These are phyloP conservation scores for Prionailurus viverrinus DNA, from an alignment of 2,113 vertebrate species.

Conservation along the genomic window DNA sequence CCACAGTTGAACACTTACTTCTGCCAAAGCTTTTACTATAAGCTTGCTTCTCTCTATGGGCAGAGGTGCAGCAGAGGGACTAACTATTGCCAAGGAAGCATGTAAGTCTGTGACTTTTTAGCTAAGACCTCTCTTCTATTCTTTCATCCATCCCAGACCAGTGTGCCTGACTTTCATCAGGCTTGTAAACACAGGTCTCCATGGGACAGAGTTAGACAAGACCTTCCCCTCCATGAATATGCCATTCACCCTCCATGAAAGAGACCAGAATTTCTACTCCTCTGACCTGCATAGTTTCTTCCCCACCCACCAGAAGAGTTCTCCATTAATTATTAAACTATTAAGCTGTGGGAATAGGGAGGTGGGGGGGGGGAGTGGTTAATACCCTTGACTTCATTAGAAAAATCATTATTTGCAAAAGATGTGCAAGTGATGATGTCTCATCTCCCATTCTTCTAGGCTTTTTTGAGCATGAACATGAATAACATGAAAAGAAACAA, in stretches of 20 bases:
- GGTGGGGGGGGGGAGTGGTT: neutral
- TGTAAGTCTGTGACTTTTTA: neutral
- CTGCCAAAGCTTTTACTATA: neutral
- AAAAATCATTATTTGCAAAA: slow-evolving; percentile 24
- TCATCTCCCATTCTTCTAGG: neutral
- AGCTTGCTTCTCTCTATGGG: neutral
- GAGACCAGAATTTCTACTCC: neutral
- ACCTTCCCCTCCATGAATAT: neutral
- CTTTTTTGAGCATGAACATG: neutral
- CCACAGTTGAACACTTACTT: neutral
- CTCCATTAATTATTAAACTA: neutral
- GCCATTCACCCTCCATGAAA: neutral
- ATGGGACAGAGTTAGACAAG: neutral
- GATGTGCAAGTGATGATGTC: neutral
- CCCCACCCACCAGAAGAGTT: neutral
- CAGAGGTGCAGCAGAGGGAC: neutral
- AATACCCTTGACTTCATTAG: neutral
- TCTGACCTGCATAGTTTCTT: neutral
- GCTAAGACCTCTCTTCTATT: neutral
- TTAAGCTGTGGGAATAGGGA: neutral
- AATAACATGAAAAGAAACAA: slow-evolving; percentile 24
- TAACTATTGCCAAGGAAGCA: neutral
- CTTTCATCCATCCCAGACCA: neutral
- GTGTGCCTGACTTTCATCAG: neutral
- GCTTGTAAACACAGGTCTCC: neutral